These are phyloP conservation scores for Siderastrea radians DNA, from an alignment of 92 coral and sea anemone species.

Conservation along the genomic window DNA sequence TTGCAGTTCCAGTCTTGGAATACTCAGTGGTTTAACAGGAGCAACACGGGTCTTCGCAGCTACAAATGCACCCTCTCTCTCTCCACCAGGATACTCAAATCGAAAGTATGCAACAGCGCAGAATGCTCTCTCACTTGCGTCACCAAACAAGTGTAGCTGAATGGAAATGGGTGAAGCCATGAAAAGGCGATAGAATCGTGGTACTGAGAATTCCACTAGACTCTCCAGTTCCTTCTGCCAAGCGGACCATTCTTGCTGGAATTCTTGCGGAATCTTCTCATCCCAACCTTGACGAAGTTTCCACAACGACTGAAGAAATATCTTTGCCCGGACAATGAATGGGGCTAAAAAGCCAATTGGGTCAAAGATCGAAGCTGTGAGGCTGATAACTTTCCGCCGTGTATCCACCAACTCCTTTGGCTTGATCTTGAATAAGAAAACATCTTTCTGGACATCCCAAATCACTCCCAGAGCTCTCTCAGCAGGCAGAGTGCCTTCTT, in stretches of 20 bases:
- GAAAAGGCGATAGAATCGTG: conserved; percentile 40
- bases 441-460: neutral
- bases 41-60: conserved; percentile 45
- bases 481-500: conserved; percentile 25
- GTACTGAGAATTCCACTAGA: conserved; percentile 19
- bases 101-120: conserved; percentile 58
- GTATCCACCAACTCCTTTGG: conserved; percentile 30
- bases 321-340: conserved; percentile 42
- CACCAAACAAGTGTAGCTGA: conserved; percentile 47
- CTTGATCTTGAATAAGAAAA: conserved; percentile 25
- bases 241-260: conserved; percentile 30
- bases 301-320: conserved; percentile 55
- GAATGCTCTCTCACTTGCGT: conserved; percentile 23
- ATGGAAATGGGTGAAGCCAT: conserved; percentile 8
- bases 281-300: conserved; percentile 51
- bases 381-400: conserved; percentile 13
- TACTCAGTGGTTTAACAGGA: conserved; percentile 24
- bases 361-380: conserved; percentile 37
- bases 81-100: conserved; percentile 33
- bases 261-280: conserved; percentile 39
- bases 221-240: conserved; percentile 11
- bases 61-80: conserved; percentile 25
- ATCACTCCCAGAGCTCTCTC: conserved; percentile 52
- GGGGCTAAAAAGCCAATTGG: conserved; percentile 62
- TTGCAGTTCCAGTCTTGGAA: conserved; percentile 36